phyloP scores from a whole-genome alignment of 1,140 invertebrate genomes.

The Aphelinus atriplicis region DNA sequence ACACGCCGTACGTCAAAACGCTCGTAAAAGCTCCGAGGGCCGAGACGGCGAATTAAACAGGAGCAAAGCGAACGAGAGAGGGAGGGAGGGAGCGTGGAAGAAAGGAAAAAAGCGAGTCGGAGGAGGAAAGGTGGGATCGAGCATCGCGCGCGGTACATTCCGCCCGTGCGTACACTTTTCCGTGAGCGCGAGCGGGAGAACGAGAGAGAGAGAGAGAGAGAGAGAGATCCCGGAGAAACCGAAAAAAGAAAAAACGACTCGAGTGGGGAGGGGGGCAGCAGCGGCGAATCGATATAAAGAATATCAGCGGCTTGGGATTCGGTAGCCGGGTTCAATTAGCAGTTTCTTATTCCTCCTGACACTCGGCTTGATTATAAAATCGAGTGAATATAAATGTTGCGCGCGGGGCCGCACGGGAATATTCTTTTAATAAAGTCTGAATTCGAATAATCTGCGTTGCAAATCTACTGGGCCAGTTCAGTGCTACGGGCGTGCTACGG shows the following conservation, averaged over 20 bases:
- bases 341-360: conserved; percentile 25
- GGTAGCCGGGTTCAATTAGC: conserved; percentile 37
- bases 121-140: too few relatives aligned
- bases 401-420: not conserved
- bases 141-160: too few relatives aligned
- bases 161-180: not conserved
- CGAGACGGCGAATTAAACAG: conserved; percentile 31
- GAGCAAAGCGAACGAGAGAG: not conserved
- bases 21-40: conserved; percentile 15
- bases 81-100: not conserved
- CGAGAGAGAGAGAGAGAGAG: too few relatives aligned
- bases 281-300: not conserved
- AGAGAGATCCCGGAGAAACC: too few relatives aligned
- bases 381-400: not conserved
- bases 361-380: conserved; percentile 11
- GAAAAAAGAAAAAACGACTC: too few relatives aligned
- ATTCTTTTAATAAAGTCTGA: conserved; percentile 30
- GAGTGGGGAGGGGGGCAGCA: too few relatives aligned
- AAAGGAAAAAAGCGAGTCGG: too few relatives aligned
- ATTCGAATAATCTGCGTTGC: conserved; percentile 29
- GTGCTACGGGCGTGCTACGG: too few relatives aligned
- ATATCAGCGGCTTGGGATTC: not conserved
- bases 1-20: not conserved
- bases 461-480: not conserved
- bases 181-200: too few relatives aligned